These are phyloP conservation scores for Anhinga anhinga DNA, from an alignment of 2,113 vertebrate genomes.

Conservation along the genomic window DNA sequence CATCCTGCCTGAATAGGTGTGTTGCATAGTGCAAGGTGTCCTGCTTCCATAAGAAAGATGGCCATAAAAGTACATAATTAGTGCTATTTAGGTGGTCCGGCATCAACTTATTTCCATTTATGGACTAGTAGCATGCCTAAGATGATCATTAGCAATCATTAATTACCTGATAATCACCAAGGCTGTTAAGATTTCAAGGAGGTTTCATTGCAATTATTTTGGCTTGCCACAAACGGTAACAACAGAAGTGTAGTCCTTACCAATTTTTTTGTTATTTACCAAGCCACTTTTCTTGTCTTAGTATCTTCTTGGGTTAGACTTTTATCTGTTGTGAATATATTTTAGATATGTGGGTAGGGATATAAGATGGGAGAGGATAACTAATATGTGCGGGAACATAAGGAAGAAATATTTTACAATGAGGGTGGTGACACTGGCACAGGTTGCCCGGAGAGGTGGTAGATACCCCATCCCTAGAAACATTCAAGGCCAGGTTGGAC, in stretches of 20 bases:
- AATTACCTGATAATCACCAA: neutral
- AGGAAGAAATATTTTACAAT: no score
- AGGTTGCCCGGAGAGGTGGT: no score
- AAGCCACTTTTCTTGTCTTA: neutral
- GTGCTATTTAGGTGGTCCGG: neutral
- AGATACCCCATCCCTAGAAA: no score
- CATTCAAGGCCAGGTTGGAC: no score
- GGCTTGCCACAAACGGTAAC: neutral
- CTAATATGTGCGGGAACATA: neutral
- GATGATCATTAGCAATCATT: neutral
- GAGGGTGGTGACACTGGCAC: no score
- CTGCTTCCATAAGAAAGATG: neutral
- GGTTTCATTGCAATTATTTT: neutral
- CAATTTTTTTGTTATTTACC: neutral
- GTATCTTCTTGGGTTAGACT: slow-evolving; percentile 8
- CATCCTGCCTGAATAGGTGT: neutral
- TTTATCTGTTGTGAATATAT: slow-evolving; percentile 4
- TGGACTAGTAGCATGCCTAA: neutral
- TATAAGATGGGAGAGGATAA: neutral
- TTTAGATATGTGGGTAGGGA: neutral
- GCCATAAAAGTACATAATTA: neutral
- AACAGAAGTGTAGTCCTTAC: neutral
- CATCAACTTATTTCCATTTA: neutral
- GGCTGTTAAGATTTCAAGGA: neutral
- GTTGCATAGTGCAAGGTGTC: neutral